phyloP scores from a whole-genome alignment of 2,113 vertebrate genomes.

The Atherinomorus stipes region DNA sequence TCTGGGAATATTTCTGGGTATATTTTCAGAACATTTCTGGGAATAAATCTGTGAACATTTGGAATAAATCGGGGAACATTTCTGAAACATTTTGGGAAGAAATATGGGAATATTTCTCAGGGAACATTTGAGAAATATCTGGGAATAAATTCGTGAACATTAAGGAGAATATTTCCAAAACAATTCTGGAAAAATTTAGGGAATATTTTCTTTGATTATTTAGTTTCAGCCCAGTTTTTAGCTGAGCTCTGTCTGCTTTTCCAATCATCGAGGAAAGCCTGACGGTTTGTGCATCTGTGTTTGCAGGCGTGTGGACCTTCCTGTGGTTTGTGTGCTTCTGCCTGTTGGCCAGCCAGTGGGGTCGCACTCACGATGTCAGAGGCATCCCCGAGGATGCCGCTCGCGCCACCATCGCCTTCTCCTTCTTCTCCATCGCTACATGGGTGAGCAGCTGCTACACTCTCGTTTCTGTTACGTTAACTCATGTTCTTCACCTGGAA shows the following conservation, averaged over 20 bases:
- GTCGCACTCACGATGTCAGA: rapidly evolving
- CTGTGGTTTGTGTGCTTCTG: slow-evolving; percentile 95
- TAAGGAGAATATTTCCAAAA: too few relatives aligned
- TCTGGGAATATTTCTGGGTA: too few relatives aligned
- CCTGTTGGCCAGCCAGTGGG: slow-evolving; percentile 90
- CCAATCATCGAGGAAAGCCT: slow-evolving; percentile 14
- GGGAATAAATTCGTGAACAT: too few relatives aligned
- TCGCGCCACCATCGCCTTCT: slow-evolving; percentile 88
- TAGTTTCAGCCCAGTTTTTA: slow-evolving; percentile 27
- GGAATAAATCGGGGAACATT: too few relatives aligned
- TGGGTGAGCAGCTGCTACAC: slow-evolving; percentile 85
- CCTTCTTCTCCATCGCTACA: slow-evolving; percentile 93
- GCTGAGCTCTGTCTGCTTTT: neutral
- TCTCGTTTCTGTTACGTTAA: neutral
- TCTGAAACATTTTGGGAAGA: too few relatives aligned
- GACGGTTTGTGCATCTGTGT: slow-evolving; percentile 44
- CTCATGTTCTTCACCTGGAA: neutral
- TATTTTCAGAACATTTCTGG: too few relatives aligned
- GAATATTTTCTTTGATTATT: neutral
- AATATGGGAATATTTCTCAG: too few relatives aligned
- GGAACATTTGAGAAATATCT: too few relatives aligned
- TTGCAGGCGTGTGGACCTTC: slow-evolving; percentile 89
- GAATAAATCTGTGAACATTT: too few relatives aligned
- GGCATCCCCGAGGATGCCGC: slow-evolving; percentile 80
- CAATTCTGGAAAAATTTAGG: too few relatives aligned